Base-by-base conservation (phyloP, 2,797 vertebrate species). In the Lacerta agilis region DNA sequence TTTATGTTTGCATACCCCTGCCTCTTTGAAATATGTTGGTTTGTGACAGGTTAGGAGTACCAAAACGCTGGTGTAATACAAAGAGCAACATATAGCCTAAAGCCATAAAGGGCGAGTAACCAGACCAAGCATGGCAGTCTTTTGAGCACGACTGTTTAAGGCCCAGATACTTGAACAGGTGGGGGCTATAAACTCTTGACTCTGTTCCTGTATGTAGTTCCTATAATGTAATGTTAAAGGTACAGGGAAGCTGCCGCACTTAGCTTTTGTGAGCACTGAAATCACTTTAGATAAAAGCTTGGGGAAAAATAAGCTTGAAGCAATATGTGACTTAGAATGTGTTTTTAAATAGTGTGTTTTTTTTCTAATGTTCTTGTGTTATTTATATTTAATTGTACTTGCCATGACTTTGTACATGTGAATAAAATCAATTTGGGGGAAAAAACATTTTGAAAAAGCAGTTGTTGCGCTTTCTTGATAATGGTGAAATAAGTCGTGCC, bases 291-390 rank as follows among this genome's bases (percentile, higher is more conserved):
- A 92, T 92, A 83, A 81, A 85, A 86, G 43, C 76, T 86, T 86
- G 92, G 87, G 43, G 49, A 90, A 87, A 92, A 90, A 79, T 75
- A 90, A 85, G 94, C 91, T 91, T 93, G 90, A 95, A 94, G 93
- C 90, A 88, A 91, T 95, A 95, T 88, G 87, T 95, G 93, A 85
- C 91, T 94, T 96, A 55, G 75, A 80, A 83, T 94, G 93, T 91
- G 71, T 94, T 96, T 96, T 92, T 94, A 93, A 93, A 94, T 86
- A 87, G 82, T 89, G 73, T 84, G 90, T 93, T 85, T 92, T 96
- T 87, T 87, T 95, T 95, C 95, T 85, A 94, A 93, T 91, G 91
- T 91, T 95, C 94, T 90, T 92, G 89, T 94, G 93, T 89, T 92
- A 80, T 95, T 91, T 92, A 3, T 90, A 96, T 93, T 92, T 92